These are phyloP conservation scores for Hydrotaea cyrtoneurina DNA, from an alignment of 2,888 invertebrate genomes.

Conservation along the genomic window DNA sequence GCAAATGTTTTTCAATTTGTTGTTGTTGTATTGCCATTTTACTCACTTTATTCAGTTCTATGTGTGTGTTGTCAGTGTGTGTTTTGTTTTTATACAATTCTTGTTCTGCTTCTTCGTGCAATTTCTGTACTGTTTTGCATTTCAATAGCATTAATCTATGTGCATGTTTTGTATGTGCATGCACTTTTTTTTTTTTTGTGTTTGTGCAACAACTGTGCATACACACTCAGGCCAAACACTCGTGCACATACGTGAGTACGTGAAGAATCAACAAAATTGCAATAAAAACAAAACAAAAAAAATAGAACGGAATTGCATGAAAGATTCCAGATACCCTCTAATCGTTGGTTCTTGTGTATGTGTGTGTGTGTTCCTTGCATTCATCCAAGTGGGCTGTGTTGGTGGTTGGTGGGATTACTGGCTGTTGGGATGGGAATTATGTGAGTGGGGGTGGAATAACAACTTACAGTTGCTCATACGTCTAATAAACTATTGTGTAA, in stretches of 20 bases:
- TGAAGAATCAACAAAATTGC: conserved; percentile 24
- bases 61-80: conserved; percentile 30
- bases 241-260: background rate
- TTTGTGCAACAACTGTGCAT: conserved; percentile 56
- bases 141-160: background rate
- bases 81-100: conserved; percentile 27
- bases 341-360: background rate
- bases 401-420: too few relatives aligned
- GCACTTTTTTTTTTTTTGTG: conserved; percentile 41
- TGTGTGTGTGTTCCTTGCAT: background rate
- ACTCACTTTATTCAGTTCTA: conserved; percentile 8
- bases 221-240: background rate
- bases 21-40: background rate
- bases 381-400: background rate
- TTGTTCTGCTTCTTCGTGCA: background rate
- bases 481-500: too few relatives aligned
- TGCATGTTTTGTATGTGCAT: background rate
- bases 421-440: too few relatives aligned
- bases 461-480: too few relatives aligned
- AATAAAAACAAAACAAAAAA: conserved; percentile 45
- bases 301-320: conserved; percentile 40
- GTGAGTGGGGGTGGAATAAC: too few relatives aligned
- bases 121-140: background rate
- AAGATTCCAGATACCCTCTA: conserved; percentile 48
- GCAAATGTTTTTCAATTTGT: background rate